Percentiles rank a stretch among this genome's conserved stretches.
phyloP scores from a whole-genome alignment of 2,797 vertebrate species.

The Diplodus sargus region DNA sequence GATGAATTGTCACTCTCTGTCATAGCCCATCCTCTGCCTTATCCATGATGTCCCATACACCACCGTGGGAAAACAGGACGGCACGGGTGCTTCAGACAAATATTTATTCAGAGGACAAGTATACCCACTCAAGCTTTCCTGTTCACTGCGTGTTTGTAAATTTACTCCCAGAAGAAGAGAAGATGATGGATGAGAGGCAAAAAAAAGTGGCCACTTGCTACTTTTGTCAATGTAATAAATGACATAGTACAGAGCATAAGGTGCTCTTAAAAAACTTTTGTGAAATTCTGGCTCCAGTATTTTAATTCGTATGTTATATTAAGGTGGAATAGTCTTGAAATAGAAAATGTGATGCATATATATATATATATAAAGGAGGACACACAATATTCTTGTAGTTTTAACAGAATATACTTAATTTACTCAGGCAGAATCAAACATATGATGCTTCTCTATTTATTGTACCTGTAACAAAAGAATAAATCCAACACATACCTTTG shows the following conservation, averaged over 20 bases:
- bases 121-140: conserved; percentile 73
- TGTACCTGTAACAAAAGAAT: conserved; percentile 43
- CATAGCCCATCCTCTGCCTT: conserved; percentile 87
- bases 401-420: background rate
- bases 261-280: background rate
- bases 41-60: conserved; percentile 89
- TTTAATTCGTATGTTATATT: conserved; percentile 8
- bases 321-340: conserved; percentile 17
- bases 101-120: conserved; percentile 83
- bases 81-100: conserved; percentile 71
- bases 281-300: background rate
- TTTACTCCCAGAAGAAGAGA: conserved; percentile 61
- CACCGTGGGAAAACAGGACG: conserved; percentile 87
- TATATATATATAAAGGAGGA: background rate
- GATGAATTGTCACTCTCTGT: conserved; percentile 93
- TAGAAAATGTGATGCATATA: conserved; percentile 8
- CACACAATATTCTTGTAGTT: conserved; percentile 2
- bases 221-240: conserved; percentile 28
- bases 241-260: background rate
- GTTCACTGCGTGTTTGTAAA: conserved; percentile 66
- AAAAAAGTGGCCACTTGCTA: conserved; percentile 28
- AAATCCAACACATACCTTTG: conserved; percentile 55
- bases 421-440: background rate
- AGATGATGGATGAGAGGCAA: conserved; percentile 39
- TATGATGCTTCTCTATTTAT: conserved; percentile 1